phyloP scores from a whole-genome alignment of 2,113 vertebrate genomes.

The Ascaphus truei region DNA sequence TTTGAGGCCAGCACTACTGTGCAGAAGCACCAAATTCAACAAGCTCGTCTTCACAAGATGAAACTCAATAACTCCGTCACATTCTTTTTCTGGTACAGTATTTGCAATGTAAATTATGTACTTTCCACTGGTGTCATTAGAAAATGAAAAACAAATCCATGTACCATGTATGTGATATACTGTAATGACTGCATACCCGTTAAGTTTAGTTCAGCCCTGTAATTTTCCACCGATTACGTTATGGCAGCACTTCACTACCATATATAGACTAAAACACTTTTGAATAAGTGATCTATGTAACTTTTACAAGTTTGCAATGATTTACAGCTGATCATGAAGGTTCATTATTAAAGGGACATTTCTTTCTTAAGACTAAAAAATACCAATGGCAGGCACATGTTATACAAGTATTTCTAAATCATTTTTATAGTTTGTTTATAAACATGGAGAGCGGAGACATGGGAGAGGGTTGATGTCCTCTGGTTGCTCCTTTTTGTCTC shows the following conservation, averaged over 20 bases:
- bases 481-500: too few species aligned
- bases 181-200: not conserved
- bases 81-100: not conserved
- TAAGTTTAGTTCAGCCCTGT: not conserved
- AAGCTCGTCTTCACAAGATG: too few species aligned
- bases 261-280: not conserved
- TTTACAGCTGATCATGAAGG: not conserved
- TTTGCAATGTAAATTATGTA: not conserved
- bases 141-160: not conserved
- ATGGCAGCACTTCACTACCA: not conserved
- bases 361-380: too few species aligned
- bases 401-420: too few species aligned
- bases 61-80: not conserved
- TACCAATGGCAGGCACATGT: too few species aligned
- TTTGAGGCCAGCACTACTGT: too few species aligned
- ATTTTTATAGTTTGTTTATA: too few species aligned
- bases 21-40: too few species aligned
- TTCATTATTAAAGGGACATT: not conserved
- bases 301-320: too few species aligned
- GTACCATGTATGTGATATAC: not conserved
- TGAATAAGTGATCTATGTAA: not conserved
- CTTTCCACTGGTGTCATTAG: not conserved
- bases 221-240: not conserved
- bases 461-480: too few species aligned
- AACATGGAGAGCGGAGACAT: too few species aligned